Evolutionary conservation across 2,888 invertebrate genomes (phyloP), one percentile per base, ranked within the genome.

Genomic region (Cylloceria caligata): DNA sequence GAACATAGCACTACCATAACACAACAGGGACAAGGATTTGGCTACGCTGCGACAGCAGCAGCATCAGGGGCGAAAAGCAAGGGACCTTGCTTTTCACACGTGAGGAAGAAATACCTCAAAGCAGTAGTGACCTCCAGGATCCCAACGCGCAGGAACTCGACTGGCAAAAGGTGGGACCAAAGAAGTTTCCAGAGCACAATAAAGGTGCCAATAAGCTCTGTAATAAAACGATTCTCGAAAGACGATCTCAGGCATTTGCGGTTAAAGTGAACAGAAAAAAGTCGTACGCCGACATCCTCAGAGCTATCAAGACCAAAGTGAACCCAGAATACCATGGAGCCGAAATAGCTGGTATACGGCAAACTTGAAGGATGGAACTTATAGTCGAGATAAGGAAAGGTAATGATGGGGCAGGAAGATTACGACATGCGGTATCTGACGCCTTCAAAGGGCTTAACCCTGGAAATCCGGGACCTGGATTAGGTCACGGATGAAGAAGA

Each of bases 391-490:
- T 57, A 3, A 11, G 5, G 42, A 36, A 68, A 47, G 57, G 68
- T 19, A 39, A 52, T 16, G 67, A 24, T 0, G 21, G 21, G 5
- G 24, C 67, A 2, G 76, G n/a, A 4, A 36, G 36, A 1, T 39
- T 67, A 3, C 52, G 42, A 21, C 21, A 39, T 13, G 76, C 65
- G 3, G 55, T 76, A n/a, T 52, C 24, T 3, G 11, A 13, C 57
- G 13, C n/a, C n/a, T n/a, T n/a, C n/a, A n/a, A n/a, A n/a, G 27
- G 60, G 24, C 39, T 0, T n/a, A 4, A 76, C 67, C 27, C 11
- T 76, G 4, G 67, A 76, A 55, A 68, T 76, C 24, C 76, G n/a
- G 3, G 76, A 76, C 55, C 7, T 76, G 24, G 68, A 68, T 19
- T 55, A 76, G 36, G 42, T 24, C 42, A 76, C 76, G 13, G 67